These are phyloP conservation scores for Dermolepida albohirtum DNA, from an alignment of 2,888 invertebrate genomes.

Conservation along the genomic window DNA sequence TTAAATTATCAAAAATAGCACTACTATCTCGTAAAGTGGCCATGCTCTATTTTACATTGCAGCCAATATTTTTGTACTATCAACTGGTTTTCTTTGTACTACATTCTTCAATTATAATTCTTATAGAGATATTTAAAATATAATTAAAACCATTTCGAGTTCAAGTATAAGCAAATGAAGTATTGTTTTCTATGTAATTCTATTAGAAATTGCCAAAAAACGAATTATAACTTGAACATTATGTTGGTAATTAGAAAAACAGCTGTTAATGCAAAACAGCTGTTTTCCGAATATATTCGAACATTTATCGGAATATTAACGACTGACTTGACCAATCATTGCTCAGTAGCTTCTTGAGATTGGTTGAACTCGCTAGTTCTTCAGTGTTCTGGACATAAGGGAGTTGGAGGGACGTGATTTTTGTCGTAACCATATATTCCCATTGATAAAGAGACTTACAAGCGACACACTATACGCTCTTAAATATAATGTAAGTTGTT, in stretches of 20 bases:
- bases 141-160: too few species aligned
- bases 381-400: slow-evolving; percentile 43
- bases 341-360: slow-evolving; percentile 33
- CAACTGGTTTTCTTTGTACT: too few species aligned
- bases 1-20: slow-evolving; percentile 57
- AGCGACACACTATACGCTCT: slow-evolving; percentile 6
- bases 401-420: slow-evolving; percentile 42
- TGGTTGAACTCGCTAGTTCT: slow-evolving; percentile 14
- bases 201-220: neutral
- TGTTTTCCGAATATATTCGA: slow-evolving; percentile 52
- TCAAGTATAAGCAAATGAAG: neutral
- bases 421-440: slow-evolving; percentile 24
- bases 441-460: slow-evolving; percentile 26
- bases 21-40: slow-evolving; percentile 49
- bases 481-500: slow-evolving; percentile 29
- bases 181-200: neutral
- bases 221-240: neutral
- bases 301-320: slow-evolving; percentile 44
- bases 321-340: slow-evolving; percentile 51
- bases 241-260: slow-evolving; percentile 44
- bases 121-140: too few species aligned
- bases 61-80: neutral
- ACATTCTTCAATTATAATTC: too few species aligned
- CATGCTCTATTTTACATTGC: slow-evolving; percentile 27
- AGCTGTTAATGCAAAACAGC: slow-evolving; percentile 54